These are phyloP conservation scores for Reticulitermes speratus DNA, from an alignment of 1,140 invertebrate species.

Conservation along the genomic window DNA sequence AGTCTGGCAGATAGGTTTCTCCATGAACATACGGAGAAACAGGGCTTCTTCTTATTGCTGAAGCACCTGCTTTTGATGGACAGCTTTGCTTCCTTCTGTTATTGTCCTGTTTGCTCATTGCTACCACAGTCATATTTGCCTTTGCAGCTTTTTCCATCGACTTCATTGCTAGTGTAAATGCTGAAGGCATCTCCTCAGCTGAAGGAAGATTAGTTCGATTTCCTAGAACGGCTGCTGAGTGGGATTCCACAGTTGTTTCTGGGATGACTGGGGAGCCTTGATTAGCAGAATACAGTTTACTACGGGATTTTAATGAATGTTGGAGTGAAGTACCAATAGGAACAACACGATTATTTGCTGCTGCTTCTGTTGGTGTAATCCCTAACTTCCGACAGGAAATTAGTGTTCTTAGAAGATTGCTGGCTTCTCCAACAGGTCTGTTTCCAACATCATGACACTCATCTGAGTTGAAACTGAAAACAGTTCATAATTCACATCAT, in stretches of 20 bases:
- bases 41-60: neutral
- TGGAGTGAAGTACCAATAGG: constrained; percentile 32
- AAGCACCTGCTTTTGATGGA: constrained; percentile 57
- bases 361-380: constrained; percentile 40
- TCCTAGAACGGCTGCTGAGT: constrained; percentile 41
- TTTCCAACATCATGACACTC: neutral
- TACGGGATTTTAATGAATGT: constrained; percentile 40
- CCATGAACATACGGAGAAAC: constrained; percentile 1
- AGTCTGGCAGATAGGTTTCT: constrained; percentile 42
- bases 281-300: constrained; percentile 44
- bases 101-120: constrained; percentile 50
- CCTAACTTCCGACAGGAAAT: constrained; percentile 72
- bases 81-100: constrained; percentile 71
- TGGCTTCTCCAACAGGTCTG: constrained; percentile 58
- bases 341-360: constrained; percentile 21
- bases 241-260: constrained; percentile 32
- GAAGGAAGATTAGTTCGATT: constrained; percentile 46
- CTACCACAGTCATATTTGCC: neutral
- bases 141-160: neutral
- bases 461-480: constrained; percentile 5
- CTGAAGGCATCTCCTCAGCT: constrained; percentile 41
- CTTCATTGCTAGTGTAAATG: neutral
- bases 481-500: neutral
- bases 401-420: constrained; percentile 66
- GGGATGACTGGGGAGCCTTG: neutral